These are phyloP conservation scores for Lasiurus cinereus DNA, from an alignment of 2,113 vertebrate genomes.

Conservation along the genomic window DNA sequence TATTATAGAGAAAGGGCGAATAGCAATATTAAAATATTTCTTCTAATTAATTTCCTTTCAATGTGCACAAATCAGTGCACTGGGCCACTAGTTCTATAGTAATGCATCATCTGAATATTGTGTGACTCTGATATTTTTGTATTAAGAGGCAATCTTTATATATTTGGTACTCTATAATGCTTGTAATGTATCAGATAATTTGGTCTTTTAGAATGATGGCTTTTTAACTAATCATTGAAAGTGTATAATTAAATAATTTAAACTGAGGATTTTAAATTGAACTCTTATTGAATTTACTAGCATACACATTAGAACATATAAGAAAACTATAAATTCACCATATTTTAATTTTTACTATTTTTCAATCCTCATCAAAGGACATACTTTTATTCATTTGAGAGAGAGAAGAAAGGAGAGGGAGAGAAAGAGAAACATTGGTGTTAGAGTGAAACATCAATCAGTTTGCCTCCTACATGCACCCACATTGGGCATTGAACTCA, in stretches of 20 bases:
- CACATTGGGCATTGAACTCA: background rate
- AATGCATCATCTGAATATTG: background rate
- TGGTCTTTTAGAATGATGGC: background rate
- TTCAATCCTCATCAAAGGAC: background rate
- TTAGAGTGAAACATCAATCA: background rate
- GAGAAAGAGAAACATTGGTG: background rate
- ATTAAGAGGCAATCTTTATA: background rate
- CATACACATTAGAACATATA: background rate
- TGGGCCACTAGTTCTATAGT: background rate
- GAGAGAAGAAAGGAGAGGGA: background rate
- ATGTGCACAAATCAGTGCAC: no score
- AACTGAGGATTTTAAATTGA: background rate
- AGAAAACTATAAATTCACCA: background rate
- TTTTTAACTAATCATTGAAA: background rate
- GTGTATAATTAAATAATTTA: background rate
- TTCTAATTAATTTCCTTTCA: no score
- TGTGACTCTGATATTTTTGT: background rate
- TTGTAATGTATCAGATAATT: background rate
- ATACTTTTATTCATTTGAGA: background rate
- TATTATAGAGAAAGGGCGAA: no score
- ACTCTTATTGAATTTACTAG: background rate
- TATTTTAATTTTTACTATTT: slow-evolving; percentile 13
- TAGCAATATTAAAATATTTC: no score
- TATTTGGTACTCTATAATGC: background rate
- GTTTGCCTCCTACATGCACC: background rate